Conservation (phyloP, 2,797 vertebrate species). For the Eptatretus atami region DNA sequence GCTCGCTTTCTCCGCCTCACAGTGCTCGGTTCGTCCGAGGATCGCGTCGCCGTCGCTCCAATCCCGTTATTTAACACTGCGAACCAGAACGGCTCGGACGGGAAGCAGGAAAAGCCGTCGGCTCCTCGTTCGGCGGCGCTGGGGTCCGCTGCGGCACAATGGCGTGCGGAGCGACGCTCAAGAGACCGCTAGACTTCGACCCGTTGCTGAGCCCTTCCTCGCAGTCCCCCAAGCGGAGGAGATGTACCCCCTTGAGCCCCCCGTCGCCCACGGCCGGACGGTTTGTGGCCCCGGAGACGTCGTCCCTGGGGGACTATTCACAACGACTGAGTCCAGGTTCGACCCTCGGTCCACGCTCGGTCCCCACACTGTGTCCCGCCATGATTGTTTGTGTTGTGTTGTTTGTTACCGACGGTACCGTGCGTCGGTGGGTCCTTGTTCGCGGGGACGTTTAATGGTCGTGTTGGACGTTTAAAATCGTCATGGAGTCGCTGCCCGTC, state of each 20-base stretch:
- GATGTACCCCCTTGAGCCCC: conserved; percentile 42
- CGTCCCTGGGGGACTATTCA: conserved; percentile 10
- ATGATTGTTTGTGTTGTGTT: no score
- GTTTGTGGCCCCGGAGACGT: conserved; percentile 56
- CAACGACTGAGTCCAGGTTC: no score
- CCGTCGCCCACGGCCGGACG: conserved; percentile 44
- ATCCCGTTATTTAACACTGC: neutral
- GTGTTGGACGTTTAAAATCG: no score
- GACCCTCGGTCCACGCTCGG: no score
- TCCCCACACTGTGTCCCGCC: no score
- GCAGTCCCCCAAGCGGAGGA: conserved; percentile 40
- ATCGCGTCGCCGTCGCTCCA: neutral
- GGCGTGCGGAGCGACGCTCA: conserved; percentile 71
- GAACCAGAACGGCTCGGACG: neutral
- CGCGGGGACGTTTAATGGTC: no score
- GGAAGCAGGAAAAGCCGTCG: neutral
- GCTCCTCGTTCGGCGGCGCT: neutral
- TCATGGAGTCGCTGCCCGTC: no score
- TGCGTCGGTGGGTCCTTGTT: no score
- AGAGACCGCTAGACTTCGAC: conserved; percentile 72
- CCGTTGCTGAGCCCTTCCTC: conserved; percentile 41
- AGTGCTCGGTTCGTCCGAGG: neutral
- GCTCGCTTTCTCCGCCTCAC: neutral
- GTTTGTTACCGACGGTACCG: no score
- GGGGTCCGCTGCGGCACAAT: conserved; percentile 15